A percentile compares a stretch with the other conserved stretches of the same genome.
These are phyloP conservation scores for Nephrotoma guestfalica DNA, from an alignment of 2,888 invertebrate genomes.

Conservation along the genomic window DNA sequence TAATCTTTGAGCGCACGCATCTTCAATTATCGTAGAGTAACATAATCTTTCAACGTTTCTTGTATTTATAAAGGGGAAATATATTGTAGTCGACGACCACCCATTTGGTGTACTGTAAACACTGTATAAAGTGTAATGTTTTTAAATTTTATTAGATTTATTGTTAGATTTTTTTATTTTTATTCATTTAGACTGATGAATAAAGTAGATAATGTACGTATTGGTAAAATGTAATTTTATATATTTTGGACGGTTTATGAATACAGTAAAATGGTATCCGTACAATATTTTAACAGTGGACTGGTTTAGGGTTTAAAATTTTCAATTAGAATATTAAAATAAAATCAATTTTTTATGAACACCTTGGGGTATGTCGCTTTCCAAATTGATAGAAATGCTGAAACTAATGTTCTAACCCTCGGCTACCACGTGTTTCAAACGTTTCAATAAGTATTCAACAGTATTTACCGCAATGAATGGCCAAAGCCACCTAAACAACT, in stretches of 20 bases:
- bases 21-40: background rate
- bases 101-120: background rate
- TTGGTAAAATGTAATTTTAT: background rate
- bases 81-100: background rate
- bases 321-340: background rate
- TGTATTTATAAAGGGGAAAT: background rate
- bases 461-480: no score
- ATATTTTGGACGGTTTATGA: background rate
- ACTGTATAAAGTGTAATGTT: background rate
- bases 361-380: no score
- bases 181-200: background rate
- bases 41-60: background rate
- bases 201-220: background rate
- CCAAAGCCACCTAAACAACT: no score
- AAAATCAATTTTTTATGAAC: no score
- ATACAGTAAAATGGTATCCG: no score
- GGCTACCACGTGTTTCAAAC: no score
- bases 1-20: background rate
- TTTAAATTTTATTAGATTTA: background rate
- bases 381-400: no score
- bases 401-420: no score
- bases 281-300: background rate
- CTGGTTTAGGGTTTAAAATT: background rate
- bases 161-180: background rate
- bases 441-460: no score